Evolutionary conservation across 2,797 vertebrate genomes (phyloP).

Genomic region (Otus scops): DNA sequence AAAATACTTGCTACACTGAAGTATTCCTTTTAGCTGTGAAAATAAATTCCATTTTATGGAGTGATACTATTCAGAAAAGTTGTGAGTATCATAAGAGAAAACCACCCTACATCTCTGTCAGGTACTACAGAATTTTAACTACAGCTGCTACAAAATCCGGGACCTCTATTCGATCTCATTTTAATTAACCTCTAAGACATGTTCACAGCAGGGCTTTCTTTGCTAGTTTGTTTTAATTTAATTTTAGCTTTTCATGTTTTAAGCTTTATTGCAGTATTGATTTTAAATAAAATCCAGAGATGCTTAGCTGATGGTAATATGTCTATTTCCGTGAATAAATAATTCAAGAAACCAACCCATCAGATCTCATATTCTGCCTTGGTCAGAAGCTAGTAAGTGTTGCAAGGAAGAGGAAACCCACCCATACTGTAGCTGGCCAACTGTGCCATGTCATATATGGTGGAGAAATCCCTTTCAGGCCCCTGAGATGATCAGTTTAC

Average conservation of each 20-base stretch:
- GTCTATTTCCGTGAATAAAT: not conserved
- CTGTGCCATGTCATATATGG: not conserved
- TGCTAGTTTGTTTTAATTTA: not conserved
- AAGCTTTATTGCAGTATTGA: not conserved
- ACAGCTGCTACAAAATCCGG: not conserved
- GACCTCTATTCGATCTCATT: not conserved
- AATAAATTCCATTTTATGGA: not conserved
- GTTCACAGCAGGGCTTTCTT: not conserved
- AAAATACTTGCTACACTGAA: not conserved
- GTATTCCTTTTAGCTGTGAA: not conserved
- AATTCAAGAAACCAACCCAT: slow-evolving; percentile 12
- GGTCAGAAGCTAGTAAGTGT: not conserved
- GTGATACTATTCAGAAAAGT: not conserved
- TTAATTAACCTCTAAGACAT: not conserved
- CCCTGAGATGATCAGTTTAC: slow-evolving; percentile 38
- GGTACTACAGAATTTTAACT: not conserved
- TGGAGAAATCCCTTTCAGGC: slow-evolving; percentile 9
- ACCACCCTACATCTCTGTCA: not conserved
- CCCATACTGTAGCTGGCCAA: not conserved
- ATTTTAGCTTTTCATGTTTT: not conserved
- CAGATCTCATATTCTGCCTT: not conserved
- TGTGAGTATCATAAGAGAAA: not conserved
- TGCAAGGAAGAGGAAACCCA: slow-evolving; percentile 7
- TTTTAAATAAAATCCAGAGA: slow-evolving; percentile 14
- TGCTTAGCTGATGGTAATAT: not conserved